These are phyloP conservation scores for Phortica variegata DNA, from an alignment of 1,140 invertebrate genomes.

Conservation along the genomic window DNA sequence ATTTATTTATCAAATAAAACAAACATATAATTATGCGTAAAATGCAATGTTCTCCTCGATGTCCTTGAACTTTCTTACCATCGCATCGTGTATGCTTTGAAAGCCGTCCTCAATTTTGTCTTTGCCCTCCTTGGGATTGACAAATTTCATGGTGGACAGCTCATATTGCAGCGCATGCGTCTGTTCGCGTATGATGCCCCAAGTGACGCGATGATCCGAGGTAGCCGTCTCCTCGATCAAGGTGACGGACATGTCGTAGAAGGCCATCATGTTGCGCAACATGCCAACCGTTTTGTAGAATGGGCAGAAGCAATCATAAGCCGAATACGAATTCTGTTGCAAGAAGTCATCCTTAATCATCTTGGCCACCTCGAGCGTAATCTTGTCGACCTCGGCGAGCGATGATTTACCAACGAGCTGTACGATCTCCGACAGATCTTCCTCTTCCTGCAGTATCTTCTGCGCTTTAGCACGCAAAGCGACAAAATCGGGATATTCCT, in stretches of 20 bases:
- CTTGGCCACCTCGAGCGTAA: slow-evolving; percentile 44
- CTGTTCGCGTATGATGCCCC: slow-evolving; percentile 33
- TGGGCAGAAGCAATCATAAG: slow-evolving; percentile 41
- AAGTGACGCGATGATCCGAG: slow-evolving; percentile 33
- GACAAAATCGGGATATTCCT: slow-evolving; percentile 71
- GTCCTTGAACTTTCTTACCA: slow-evolving; percentile 8
- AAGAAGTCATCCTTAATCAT: slow-evolving; percentile 50
- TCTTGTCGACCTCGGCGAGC: slow-evolving; percentile 57
- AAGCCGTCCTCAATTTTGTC: slow-evolving; percentile 2
- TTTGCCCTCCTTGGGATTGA: slow-evolving; percentile 19
- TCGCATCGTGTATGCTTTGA: not conserved
- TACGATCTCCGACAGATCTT: slow-evolving; percentile 85
- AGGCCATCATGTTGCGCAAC: slow-evolving; percentile 41
- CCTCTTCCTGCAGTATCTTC: slow-evolving; percentile 80
- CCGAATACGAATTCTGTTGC: slow-evolving; percentile 47
- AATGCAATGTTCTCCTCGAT: slow-evolving; percentile 17
- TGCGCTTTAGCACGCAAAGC: slow-evolving; percentile 64
- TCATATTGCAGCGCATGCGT: slow-evolving; percentile 28
- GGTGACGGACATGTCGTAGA: slow-evolving; percentile 18
- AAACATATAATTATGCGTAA: slow-evolving; percentile 1
- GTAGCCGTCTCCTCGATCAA: slow-evolving; percentile 22
- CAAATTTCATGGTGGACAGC: slow-evolving; percentile 43
- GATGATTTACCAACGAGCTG: slow-evolving; percentile 85
- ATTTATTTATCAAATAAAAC: too few relatives aligned
- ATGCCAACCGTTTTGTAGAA: slow-evolving; percentile 51